Evolutionary conservation across 2,888 invertebrate genomes (phyloP), one percentile per base, ranked within the genome.

Genomic region (Synanthedon andrenaeformis): DNA sequence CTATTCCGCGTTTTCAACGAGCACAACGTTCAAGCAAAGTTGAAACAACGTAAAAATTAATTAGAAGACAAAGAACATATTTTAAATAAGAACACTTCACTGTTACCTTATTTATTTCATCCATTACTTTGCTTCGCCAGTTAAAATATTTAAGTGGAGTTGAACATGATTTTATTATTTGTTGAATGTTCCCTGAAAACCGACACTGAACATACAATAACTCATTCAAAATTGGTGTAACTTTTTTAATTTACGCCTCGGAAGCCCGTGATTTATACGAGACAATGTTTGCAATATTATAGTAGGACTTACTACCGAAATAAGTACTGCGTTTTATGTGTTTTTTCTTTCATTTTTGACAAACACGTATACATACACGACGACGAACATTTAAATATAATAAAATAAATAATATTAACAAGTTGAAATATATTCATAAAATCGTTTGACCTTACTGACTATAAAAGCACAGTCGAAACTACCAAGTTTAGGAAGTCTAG

Each of bases 181-280:
- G 55, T 65, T 61, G 65, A 59, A 62, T 67, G 64, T 66, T 67
- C 69, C 69, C 69, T 59, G 55, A 67, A 56, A 62, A 67, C 67
- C 68, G 64, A 64, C 72, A 71, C 70, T 71, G 75, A 75, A 75
- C 72, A 76, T 74, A 81, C 75, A 79, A 83, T 85, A 86, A 85
- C 82, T 86, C 85, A 82, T 77, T 76, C 75, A 73, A 79, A 82
- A 82, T 82, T 81, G 75, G 76, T 70, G 66, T 73, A 84, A 85
- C 84, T 86, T 86, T 86, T 85, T 84, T 84, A 85, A 85, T 85
- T 83, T 82, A 70, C 76, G 74, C 70, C 66, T 69, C 75, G 73
- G 73, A 82, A 79, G 62, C 55, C 66, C 60, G 62, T 79, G 83
- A 86, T 83, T 85, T 83, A 84, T 82, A 69, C 65, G 63, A 69